Base-by-base conservation (phyloP, 2,888 invertebrate species). In the Volucella zonaria region DNA sequence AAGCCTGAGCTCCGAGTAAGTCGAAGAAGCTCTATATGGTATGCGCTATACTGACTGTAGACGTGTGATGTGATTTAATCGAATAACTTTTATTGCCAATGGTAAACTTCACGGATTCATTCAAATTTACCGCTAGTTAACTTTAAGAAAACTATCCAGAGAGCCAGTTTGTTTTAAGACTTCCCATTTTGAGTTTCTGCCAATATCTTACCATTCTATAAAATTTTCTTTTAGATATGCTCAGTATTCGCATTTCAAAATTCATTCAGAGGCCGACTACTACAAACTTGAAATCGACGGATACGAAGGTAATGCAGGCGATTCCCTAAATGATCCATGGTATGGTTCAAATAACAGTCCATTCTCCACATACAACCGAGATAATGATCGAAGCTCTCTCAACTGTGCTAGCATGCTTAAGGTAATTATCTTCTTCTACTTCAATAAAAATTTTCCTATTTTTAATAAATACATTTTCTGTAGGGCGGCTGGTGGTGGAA, bases 401-500 rank as follows among this genome's bases (percentile, higher is more conserved):
- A 97, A 97, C 91, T 97, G 97, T 90, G 97, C 97, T 23, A 97
- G 97, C 14, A 97, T 97, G 97, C 93, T 97, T 87, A 97, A 97
- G 92, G 92, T 92, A 67, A 31, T 42, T 59, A 47, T 56, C 40
- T 18, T 3, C 23, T 10, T 18, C 1, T 43, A 43, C 9, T 51
- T n/a, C 1, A 1, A 9, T 10, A 2, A n/a, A 6, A 31, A n/a
- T n/a, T n/a, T 18, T 31, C 31, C 9, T 9, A 15, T 23, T 54
- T 18, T 38, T 12, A 42, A 54, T 2, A 56, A 61, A 67, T 31
- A 51, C 8, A n/a, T 52, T 10, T 66, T 79, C 3, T 77, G 3
- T 43, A 92, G 92, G 97, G 97, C 66, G 97, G 97, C 6, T 97
- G 97, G 97, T 97, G 97, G 97, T 97, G 97, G 97, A 97, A 97